Conservation (phyloP, 2,113 vertebrate species). For the Podarcis raffonei region DNA sequence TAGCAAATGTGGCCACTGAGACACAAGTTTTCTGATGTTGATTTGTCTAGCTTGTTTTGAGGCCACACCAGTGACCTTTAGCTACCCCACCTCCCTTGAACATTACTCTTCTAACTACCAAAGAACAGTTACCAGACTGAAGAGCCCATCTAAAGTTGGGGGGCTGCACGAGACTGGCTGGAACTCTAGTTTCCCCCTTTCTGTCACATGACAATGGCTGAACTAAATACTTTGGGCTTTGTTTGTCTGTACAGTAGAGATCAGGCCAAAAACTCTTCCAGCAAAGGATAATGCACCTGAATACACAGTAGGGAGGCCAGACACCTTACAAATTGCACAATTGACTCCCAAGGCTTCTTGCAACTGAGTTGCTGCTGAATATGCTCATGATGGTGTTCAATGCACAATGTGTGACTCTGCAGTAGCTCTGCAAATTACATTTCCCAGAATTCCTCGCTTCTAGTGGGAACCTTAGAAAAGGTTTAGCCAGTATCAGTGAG, state of each 20-base stretch:
- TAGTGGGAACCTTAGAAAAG: neutral
- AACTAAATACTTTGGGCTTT: neutral
- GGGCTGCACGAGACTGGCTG: no score
- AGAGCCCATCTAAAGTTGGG: neutral
- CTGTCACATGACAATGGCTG: neutral
- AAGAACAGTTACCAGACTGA: neutral
- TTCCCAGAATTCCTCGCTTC: neutral
- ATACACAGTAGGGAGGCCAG: neutral
- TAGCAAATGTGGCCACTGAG: neutral
- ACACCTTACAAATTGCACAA: neutral
- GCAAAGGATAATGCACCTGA: neutral
- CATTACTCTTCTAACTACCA: neutral
- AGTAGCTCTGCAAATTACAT: neutral
- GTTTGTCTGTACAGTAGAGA: neutral
- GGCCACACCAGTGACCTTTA: neutral
- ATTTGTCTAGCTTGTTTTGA: neutral
- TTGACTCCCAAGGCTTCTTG: neutral
- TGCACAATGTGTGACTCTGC: no score
- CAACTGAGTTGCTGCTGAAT: neutral
- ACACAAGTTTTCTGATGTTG: neutral
- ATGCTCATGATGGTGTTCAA: neutral
- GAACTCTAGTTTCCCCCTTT: neutral
- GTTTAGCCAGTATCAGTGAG: no score
- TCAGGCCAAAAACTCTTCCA: neutral
- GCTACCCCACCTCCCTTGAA: neutral